These are phyloP conservation scores for Proctacanthus coquilletti DNA, from an alignment of 1,140 invertebrate species.

Conservation along the genomic window DNA sequence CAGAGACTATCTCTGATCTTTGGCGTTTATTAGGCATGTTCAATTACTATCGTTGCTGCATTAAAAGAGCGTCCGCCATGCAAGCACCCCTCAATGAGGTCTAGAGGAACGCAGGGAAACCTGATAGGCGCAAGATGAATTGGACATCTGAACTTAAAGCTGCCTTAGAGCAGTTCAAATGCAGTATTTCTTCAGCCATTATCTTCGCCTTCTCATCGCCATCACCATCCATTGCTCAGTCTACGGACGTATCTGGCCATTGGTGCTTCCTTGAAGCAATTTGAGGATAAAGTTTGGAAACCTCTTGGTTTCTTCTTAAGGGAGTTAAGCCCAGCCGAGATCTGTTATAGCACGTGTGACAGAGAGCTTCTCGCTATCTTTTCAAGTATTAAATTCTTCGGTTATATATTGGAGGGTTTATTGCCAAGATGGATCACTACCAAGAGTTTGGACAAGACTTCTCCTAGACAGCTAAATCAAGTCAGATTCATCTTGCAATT, in stretches of 20 bases:
- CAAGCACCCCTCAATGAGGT: slow-evolving; percentile 12
- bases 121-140: slow-evolving; percentile 10
- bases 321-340: no score
- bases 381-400: slow-evolving; percentile 17
- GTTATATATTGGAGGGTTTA: slow-evolving; percentile 21
- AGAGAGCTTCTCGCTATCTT: slow-evolving; percentile 27
- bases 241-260: slow-evolving; percentile 27
- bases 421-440: no score
- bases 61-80: slow-evolving; percentile 15
- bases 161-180: slow-evolving; percentile 29
- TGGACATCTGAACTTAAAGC: slow-evolving; percentile 8
- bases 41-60: slow-evolving; percentile 19
- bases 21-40: slow-evolving; percentile 20
- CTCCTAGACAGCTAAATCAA: no score
- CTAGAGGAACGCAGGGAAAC: slow-evolving; percentile 11
- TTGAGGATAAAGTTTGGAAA: no score
- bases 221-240: slow-evolving; percentile 7
- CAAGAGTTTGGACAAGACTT: no score
- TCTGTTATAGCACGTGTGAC: slow-evolving; percentile 22
- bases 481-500: slow-evolving; percentile 16
- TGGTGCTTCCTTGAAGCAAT: slow-evolving; percentile 28
- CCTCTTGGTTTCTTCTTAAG: no score
- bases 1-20: slow-evolving; percentile 12
- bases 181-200: slow-evolving; percentile 14
- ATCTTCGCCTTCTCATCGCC: slow-evolving; percentile 13